Percentiles rank a stretch among this genome's conserved stretches.
These are phyloP conservation scores for Folsomia candida DNA, from an alignment of 2,888 invertebrate species.

Conservation along the genomic window DNA sequence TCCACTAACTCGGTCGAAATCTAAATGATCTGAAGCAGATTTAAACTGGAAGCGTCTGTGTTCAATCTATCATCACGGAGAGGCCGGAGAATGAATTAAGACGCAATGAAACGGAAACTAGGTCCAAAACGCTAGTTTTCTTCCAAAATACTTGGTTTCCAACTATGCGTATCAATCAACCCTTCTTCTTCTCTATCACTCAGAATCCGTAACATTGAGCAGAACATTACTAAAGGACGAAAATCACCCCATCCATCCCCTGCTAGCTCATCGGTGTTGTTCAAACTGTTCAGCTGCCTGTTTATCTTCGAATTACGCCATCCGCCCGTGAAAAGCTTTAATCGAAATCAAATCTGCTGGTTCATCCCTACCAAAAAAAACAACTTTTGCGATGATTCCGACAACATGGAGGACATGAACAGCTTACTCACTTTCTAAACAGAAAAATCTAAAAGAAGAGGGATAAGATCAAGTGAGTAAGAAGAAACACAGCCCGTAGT, in stretches of 20 bases:
- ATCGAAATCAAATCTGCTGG: conserved; percentile 3
- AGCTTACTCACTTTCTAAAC: not conserved
- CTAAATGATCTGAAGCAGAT: conserved; percentile 6
- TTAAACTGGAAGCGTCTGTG: not conserved
- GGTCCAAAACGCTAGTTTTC: not conserved
- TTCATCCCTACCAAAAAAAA: not conserved
- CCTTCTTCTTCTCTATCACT: not conserved
- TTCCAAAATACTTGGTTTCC: not conserved
- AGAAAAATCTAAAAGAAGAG: not conserved
- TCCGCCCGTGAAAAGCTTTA: not conserved
- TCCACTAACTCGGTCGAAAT: not conserved
- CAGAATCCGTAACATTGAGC: too few relatives aligned
- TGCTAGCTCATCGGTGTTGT: not conserved
- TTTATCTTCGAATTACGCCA: conserved; percentile 8
- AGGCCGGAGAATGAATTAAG: not conserved
- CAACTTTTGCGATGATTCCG: not conserved
- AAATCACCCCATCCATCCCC: not conserved
- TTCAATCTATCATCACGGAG: conserved; percentile 2
- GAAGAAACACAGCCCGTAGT: not conserved
- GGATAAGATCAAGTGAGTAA: not conserved
- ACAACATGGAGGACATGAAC: not conserved
- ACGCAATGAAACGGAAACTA: conserved; percentile 2
- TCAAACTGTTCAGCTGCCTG: not conserved
- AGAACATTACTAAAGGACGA: not conserved
- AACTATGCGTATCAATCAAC: not conserved